These are phyloP conservation scores for Pimpla rufipes DNA, from an alignment of 2,888 invertebrate species.

Conservation along the genomic window DNA sequence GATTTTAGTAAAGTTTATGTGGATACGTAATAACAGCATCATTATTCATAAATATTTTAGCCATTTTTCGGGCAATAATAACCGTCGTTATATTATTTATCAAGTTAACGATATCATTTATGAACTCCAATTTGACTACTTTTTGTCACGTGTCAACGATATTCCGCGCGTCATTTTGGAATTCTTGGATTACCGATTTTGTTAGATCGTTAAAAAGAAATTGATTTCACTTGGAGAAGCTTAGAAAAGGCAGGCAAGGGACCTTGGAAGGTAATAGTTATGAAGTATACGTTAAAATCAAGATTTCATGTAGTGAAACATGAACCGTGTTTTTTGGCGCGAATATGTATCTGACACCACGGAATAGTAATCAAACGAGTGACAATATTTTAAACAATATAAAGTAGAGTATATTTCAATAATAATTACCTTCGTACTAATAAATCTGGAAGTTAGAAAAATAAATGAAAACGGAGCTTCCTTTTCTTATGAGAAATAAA, in stretches of 20 bases:
- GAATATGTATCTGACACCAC: background rate
- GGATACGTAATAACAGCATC: background rate
- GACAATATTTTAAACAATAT: conserved; percentile 12
- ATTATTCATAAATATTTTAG: background rate
- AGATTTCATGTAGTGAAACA: background rate
- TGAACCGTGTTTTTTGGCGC: background rate
- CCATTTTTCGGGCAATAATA: background rate
- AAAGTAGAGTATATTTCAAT: too few species aligned
- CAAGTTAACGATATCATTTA: background rate
- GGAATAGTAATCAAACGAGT: conserved; percentile 32
- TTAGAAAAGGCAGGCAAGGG: background rate
- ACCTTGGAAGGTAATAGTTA: background rate
- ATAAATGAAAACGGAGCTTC: too few species aligned
- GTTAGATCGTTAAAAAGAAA: too few species aligned
- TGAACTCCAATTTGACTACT: conserved; percentile 2
- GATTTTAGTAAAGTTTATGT: background rate
- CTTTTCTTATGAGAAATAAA: too few species aligned
- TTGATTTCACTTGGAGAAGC: too few species aligned
- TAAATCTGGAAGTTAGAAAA: too few species aligned
- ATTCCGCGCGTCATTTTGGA: background rate
- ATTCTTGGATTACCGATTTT: background rate
- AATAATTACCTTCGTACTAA: too few species aligned
- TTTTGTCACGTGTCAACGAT: background rate
- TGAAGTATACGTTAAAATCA: background rate
- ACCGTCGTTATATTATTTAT: background rate